Base-by-base conservation (phyloP, 1,140 invertebrate species). In the Choristoneura fumiferana region DNA sequence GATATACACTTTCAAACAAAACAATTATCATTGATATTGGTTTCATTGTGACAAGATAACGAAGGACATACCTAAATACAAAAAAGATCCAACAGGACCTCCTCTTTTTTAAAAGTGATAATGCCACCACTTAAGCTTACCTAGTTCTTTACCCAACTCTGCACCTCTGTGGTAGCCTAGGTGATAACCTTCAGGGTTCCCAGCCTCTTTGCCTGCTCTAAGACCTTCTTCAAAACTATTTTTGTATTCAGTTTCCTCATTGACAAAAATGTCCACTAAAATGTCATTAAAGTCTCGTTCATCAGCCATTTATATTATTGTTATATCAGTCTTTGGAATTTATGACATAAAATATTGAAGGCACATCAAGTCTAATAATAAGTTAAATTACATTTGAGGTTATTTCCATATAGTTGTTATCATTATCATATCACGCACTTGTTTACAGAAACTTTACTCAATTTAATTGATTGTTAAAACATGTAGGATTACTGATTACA, bases 121-220 rank as follows among this genome's bases (percentile, higher is more conserved):
- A n/a, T n/a, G n/a, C n/a, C n/a, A n/a, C n/a, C n/a, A n/a, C n/a
- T n/a, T n/a, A n/a, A n/a, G n/a, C 22, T 65, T 75, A 89, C 89
- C 93, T 12, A 94, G 62, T 81, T 94, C 92, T 45, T 91, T 88
- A 4, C 93, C 93, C 9, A 94, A 69, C 77, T 93, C 91, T 13
- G 91, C 87, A 4, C 93, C 93, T 72, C 91, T 89, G 55, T 93
- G 92, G 69, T 92, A 93, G 10, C 93, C 93, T 55, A 94, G 84
- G 68, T 92, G 91, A 63, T 91, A 93, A 0, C 90, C 93, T 73
- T 94, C 93, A 14, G 90, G 72, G 73, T 91, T 93, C 1, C 92
- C 93, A 67, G 91, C 81, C 22, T 70, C 73, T 55, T 59, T 62
- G 8, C 92, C 93, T 62, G 87, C 87, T 38, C 78, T 67, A 38